phyloP scores from a whole-genome alignment of 2,888 invertebrate species.

The Cephus nigrinus region DNA sequence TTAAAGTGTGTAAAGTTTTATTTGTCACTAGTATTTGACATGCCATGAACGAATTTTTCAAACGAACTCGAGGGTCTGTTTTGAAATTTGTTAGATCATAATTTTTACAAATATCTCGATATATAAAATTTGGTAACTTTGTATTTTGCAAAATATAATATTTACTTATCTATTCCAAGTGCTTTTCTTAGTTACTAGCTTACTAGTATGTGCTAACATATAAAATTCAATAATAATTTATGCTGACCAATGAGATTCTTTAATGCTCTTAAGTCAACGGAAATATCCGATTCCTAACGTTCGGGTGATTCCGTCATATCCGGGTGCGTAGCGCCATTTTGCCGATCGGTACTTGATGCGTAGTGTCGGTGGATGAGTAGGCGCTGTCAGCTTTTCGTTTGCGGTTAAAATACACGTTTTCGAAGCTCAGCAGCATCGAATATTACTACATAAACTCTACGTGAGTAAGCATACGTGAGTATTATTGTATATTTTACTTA shows the following conservation, averaged over 20 bases:
- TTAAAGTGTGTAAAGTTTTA: not conserved
- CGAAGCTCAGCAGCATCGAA: not conserved
- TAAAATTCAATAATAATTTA: not conserved
- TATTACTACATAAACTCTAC: not conserved
- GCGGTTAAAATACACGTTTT: not conserved
- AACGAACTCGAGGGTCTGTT: not conserved
- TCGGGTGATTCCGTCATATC: not conserved
- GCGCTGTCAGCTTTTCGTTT: not conserved
- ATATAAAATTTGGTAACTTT: not conserved
- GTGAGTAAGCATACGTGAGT: not conserved
- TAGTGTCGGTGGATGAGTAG: not conserved
- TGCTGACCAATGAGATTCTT: not conserved
- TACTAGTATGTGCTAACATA: not conserved
- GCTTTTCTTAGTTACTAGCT: not conserved
- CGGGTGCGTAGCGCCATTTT: slow-evolving; percentile 10
- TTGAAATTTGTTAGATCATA: not conserved
- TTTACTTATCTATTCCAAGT: not conserved
- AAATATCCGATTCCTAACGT: not conserved
- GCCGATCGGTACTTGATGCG: slow-evolving; percentile 14
- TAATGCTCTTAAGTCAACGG: not conserved
- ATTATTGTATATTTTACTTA: not conserved
- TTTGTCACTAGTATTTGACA: not conserved
- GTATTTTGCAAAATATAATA: not conserved
- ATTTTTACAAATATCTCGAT: not conserved
- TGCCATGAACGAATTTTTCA: not conserved